Percentiles rank a stretch among this genome's conserved stretches.
Evolutionary conservation across 2,113 vertebrate species (phyloP).

Genomic region (Bucco capensis): DNA sequence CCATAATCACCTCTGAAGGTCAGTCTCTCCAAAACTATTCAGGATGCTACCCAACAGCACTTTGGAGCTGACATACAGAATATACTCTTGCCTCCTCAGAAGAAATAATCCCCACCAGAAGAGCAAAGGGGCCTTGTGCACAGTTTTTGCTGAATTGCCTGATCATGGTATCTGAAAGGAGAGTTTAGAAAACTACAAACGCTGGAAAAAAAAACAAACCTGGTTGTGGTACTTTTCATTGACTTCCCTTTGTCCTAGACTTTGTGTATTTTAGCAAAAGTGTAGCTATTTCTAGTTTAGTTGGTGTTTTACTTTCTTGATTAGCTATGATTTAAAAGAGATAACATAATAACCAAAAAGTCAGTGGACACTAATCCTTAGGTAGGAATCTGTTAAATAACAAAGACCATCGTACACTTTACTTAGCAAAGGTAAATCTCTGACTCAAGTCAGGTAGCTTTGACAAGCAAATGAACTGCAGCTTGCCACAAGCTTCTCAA

Average conservation of each 20-base stretch:
- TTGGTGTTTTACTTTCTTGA: not conserved
- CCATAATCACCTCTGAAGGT: not conserved
- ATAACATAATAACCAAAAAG: not conserved
- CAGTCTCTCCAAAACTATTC: not conserved
- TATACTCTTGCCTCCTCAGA: not conserved
- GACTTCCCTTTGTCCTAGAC: not conserved
- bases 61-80: not conserved
- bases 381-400: not conserved
- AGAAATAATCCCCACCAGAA: not conserved
- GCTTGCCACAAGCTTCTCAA: not conserved
- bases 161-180: fast-evolving
- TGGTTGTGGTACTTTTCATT: not conserved
- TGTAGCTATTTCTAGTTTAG: not conserved
- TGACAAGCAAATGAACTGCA: not conserved
- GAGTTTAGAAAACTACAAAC: not conserved
- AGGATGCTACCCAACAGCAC: not conserved
- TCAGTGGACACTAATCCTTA: not conserved
- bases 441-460: not conserved
- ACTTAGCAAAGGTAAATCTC: not conserved
- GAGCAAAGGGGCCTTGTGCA: not conserved
- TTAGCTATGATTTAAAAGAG: not conserved
- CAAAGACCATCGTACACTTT: not conserved
- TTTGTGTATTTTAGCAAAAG: not conserved
- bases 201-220: not conserved
- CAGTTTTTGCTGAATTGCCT: not conserved